Conservation (phyloP, 2,113 vertebrate species). For the Climacteris rufus region DNA sequence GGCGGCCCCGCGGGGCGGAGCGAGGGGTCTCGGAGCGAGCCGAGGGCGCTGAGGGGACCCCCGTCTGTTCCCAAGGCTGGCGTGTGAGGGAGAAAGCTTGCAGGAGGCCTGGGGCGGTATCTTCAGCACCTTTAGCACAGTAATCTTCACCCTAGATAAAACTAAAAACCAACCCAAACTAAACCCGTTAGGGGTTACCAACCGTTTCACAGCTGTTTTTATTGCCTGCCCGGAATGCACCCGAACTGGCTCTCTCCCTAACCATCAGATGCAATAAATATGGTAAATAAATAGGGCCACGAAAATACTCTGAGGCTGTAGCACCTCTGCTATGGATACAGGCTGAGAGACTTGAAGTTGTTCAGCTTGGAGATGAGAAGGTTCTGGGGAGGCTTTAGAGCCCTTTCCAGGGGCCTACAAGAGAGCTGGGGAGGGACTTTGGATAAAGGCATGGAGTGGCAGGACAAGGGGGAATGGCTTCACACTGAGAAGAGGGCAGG, state of each 20-base stretch:
- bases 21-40: fast-evolving
- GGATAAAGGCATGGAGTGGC: background rate
- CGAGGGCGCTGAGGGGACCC: background rate
- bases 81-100: background rate
- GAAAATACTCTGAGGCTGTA: background rate
- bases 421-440: background rate
- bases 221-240: background rate
- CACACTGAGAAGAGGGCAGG: background rate
- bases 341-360: too few species aligned
- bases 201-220: background rate
- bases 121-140: background rate
- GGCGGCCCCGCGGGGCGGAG: background rate
- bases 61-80: too few species aligned
- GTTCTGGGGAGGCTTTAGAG: background rate
- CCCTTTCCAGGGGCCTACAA: background rate
- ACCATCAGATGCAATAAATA: background rate
- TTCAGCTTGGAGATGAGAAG: background rate
- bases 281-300: background rate
- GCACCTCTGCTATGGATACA: fast-evolving
- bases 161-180: background rate
- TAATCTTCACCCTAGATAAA: background rate
- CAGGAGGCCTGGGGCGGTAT: fast-evolving
- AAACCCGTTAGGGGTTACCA: background rate
- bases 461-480: background rate
- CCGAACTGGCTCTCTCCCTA: too few species aligned